Evolutionary conservation across 2,888 invertebrate genomes (phyloP), one percentile per base, ranked within the genome.

Genomic region (Rhingia rostrata): DNA sequence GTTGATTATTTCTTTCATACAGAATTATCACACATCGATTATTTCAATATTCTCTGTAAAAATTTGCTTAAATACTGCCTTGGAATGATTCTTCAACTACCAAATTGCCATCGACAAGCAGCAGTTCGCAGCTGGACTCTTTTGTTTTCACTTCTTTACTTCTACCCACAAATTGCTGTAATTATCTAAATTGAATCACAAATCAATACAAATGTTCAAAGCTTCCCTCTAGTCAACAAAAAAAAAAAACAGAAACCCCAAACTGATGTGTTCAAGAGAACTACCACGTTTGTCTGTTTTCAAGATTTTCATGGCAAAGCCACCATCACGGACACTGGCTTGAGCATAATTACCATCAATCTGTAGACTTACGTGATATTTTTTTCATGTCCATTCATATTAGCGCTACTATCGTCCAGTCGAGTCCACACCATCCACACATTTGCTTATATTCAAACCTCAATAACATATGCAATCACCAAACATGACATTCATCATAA

Each of bases 401-500:
- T 84, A 63, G 54, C 10, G 63, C 80, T 84, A 74, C 84, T 84
- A 69, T 70, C 49, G 43, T 53, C 64, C 75, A 58, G 49, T 53
- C 66, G 22, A 1, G 63, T 73, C 47, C 60, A 56, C 66, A 66
- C 43, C 47, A 70, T 58, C 41, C 39, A 22, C 39, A 66, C 66
- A 80, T 84, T 84, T 84, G 83, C 80, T 80, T 80, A 84, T 84
- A 61, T 79, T 54, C 73, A 79, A 66, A 72, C 80, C 64, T 67
- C 79, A 73, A 73, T 79, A 79, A 64, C 70, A 66, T 82, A 80
- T 79, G 84, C 80, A 84, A 84, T 84, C 84, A 80, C 84, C 84
- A 84, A 79, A 80, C 84, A 84, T 84, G 84, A 84, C 84, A 84
- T 84, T 84, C 84, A 84, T 84, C 80, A 84, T 84, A 80, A 80